phyloP scores from a whole-genome alignment of 2,113 vertebrate genomes.

The Daubentonia madagascariensis region DNA sequence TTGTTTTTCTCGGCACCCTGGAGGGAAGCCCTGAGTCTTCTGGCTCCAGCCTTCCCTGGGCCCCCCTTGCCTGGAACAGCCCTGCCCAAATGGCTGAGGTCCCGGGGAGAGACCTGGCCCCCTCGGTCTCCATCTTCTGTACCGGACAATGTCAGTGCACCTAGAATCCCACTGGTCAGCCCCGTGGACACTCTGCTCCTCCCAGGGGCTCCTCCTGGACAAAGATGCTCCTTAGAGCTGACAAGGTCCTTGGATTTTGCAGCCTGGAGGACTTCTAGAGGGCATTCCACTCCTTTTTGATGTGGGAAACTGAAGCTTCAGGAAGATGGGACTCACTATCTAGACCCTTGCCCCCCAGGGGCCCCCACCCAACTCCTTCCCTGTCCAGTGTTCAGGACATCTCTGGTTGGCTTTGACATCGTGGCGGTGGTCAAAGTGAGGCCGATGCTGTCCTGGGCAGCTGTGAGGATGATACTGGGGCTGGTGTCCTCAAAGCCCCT shows the following conservation, averaged over 20 bases:
- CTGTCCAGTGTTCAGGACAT: accelerated
- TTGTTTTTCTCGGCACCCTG: neutral
- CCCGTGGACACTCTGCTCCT: neutral
- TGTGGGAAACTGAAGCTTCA: neutral
- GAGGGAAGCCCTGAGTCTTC: neutral
- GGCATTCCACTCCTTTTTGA: too few species aligned
- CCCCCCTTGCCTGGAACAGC: neutral
- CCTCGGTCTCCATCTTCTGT: too few species aligned
- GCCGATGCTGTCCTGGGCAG: neutral
- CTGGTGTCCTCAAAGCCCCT: neutral
- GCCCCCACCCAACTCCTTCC: neutral
- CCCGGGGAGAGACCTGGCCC: neutral
- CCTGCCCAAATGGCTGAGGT: accelerated
- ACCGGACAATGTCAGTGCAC: too few species aligned
- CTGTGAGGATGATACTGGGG: neutral
- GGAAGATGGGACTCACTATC: too few species aligned
- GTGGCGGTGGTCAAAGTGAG: too few species aligned
- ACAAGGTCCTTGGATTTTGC: neutral
- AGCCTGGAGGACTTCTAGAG: neutral
- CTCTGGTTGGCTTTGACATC: neutral
- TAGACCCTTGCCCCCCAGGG: accelerated
- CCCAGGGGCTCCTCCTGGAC: neutral
- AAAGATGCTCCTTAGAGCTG: neutral
- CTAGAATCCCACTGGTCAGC: neutral
- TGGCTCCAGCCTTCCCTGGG: neutral